phyloP scores from a whole-genome alignment of 2,797 vertebrate genomes.

The Diplodus sargus region DNA sequence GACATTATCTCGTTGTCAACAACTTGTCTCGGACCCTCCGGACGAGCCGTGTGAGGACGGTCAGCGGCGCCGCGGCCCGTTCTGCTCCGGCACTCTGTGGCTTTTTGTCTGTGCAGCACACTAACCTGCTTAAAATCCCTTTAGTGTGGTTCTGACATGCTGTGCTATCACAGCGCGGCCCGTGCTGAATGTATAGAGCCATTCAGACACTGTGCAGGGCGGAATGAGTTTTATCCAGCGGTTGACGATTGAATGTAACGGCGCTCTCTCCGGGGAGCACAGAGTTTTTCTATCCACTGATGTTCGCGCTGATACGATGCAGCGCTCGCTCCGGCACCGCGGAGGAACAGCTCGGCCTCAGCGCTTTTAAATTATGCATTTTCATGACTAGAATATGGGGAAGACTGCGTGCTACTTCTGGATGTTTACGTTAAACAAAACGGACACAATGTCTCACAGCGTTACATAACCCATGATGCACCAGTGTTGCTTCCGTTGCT shows the following conservation, averaged over 20 bases:
- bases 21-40: slow-evolving; percentile 46
- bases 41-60: slow-evolving; percentile 48
- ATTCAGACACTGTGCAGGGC: slow-evolving; percentile 58
- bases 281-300: slow-evolving; percentile 68
- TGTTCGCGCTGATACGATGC: slow-evolving; percentile 66
- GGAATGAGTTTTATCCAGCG: slow-evolving; percentile 72
- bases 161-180: slow-evolving; percentile 57
- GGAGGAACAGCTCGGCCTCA: slow-evolving; percentile 66
- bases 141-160: slow-evolving; percentile 62
- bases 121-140: slow-evolving; percentile 66
- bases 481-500: background rate
- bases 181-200: slow-evolving; percentile 63
- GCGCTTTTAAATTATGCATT: slow-evolving; percentile 76
- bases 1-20: slow-evolving; percentile 68
- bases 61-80: slow-evolving; percentile 48
- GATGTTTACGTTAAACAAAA: slow-evolving; percentile 68
- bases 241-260: slow-evolving; percentile 75
- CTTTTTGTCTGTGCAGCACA: slow-evolving; percentile 53
- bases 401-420: slow-evolving; percentile 49
- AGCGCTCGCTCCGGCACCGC: slow-evolving; percentile 53
- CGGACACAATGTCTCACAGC: slow-evolving; percentile 21
- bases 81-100: slow-evolving; percentile 56
- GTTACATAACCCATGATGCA: slow-evolving; percentile 44
- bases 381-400: slow-evolving; percentile 60
- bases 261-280: slow-evolving; percentile 68